Base-by-base conservation (phyloP, 2,888 invertebrate species). In the Eilema griseolum region DNA sequence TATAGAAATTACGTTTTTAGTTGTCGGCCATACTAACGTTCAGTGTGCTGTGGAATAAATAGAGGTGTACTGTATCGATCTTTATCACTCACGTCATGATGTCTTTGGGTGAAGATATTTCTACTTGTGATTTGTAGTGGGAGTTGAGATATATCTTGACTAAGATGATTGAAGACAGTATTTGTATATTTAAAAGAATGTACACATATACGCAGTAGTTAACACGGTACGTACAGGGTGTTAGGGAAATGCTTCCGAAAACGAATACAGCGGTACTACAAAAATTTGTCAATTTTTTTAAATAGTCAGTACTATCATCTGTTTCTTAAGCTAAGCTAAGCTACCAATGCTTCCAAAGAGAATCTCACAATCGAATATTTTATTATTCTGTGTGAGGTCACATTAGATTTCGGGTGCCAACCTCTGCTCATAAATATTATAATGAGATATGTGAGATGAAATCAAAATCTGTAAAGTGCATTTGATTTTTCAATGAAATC, bases 1-100 rank as follows among this genome's bases (percentile, higher is more conserved):
- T 76, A 77, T 79, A 83, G 70, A 61, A 7, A 66, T 33, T 70
- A 66, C 61, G 56, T 16, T 77, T 64, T 70, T 70, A 64, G 61
- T 71, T 28, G 70, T 69, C 68, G 61, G 68, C 41, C 67, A 68
- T 69, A 46, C 70, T 64, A 57, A 74, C 66, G 72, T 69, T 72
- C 52, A 74, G 68, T 63, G 33, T 71, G 65, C 41, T n/a, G 65
- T 60, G 59, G 68, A 66, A 72, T 77, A 69, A 68, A 62, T 71
- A 67, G 28, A 60, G 66, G 12, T n/a, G 28, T 24, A 33, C 59
- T 57, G 37, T 66, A 59, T 37, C 24, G 12, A 37, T 37, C 37
- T 33, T 26, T 57, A 37, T 66, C 59, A 59, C 37, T 66, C n/a
- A 24, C 10, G 28, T 33, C 14, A 52, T 59, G 33, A 52, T 52